phyloP scores from a whole-genome alignment of 2,113 vertebrate species.

The Amazona vittata region DNA sequence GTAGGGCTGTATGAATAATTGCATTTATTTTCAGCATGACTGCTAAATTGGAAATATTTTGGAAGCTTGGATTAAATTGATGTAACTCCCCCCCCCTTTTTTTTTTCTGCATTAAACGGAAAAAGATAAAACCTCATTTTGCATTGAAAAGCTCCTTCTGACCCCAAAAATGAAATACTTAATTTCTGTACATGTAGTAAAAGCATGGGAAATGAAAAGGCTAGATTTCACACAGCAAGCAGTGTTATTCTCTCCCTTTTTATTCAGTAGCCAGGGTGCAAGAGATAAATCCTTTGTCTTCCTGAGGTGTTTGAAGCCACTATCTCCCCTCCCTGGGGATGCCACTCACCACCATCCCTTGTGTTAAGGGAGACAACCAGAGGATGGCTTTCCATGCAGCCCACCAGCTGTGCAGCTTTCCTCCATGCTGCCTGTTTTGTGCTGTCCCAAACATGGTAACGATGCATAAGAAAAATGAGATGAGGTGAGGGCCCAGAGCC shows the following conservation, averaged over 20 bases:
- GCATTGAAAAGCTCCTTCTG: background rate
- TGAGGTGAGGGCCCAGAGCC: background rate
- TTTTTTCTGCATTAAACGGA: background rate
- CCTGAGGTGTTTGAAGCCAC: background rate
- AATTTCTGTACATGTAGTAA: background rate
- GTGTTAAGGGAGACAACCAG: background rate
- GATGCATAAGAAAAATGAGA: background rate
- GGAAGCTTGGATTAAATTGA: background rate
- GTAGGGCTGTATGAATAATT: background rate
- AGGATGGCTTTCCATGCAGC: background rate
- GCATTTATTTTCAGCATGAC: background rate
- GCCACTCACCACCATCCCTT: background rate
- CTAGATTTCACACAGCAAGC: background rate
- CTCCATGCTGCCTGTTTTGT: background rate
- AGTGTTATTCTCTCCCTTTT: background rate
- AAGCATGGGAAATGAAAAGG: conserved; percentile 44
- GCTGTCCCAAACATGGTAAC: background rate
- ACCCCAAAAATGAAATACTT: conserved; percentile 44
- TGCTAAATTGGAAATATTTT: background rate
- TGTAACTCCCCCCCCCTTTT: background rate
- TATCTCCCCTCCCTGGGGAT: background rate
- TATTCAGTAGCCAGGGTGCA: background rate
- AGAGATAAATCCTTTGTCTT: background rate
- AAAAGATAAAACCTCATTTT: background rate
- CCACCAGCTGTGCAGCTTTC: background rate